Evolutionary conservation across 2,113 vertebrate genomes (phyloP).

Genomic region (Trinectes maculatus): DNA sequence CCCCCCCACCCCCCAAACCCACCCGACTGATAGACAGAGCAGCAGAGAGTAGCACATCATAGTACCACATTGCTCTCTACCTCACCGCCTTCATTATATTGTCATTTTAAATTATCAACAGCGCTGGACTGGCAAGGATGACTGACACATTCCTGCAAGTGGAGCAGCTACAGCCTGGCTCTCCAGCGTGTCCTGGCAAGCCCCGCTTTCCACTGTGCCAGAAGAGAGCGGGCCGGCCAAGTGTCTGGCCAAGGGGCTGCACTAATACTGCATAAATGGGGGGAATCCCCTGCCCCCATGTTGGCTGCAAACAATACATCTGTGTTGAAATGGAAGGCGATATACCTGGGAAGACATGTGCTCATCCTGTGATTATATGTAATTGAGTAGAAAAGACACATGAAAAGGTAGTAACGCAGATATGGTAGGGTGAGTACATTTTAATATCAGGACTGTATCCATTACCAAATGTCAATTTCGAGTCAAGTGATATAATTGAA

Average conservation of each 20-base stretch:
- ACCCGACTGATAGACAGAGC: slow-evolving; percentile 46
- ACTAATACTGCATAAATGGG: slow-evolving; percentile 73
- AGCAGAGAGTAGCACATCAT: slow-evolving; percentile 63
- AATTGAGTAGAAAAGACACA: slow-evolving; percentile 58
- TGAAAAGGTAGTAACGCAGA: slow-evolving; percentile 56
- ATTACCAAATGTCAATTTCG: slow-evolving; percentile 73
- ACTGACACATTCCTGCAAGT: slow-evolving; percentile 77
- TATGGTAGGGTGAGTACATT: slow-evolving; percentile 57
- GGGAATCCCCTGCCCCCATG: slow-evolving; percentile 67
- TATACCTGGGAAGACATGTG: slow-evolving; percentile 65
- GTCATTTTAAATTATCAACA: slow-evolving; percentile 81
- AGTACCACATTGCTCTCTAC: slow-evolving; percentile 62
- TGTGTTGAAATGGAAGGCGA: slow-evolving; percentile 63
- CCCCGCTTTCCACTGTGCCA: slow-evolving; percentile 65
- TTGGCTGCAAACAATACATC: slow-evolving; percentile 66
- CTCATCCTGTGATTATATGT: slow-evolving; percentile 66
- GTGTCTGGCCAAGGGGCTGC: slow-evolving; percentile 80
- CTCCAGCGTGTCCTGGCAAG: slow-evolving; percentile 79
- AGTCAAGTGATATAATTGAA: slow-evolving; percentile 75
- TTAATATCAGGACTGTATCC: slow-evolving; percentile 69
- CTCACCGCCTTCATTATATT: slow-evolving; percentile 76
- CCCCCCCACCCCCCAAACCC: slow-evolving; percentile 8
- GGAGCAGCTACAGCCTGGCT: slow-evolving; percentile 70
- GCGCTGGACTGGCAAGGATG: slow-evolving; percentile 76
- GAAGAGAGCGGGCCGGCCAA: slow-evolving; percentile 70